Evolutionary conservation across 2,797 vertebrate genomes (phyloP).

Genomic region (Danio tinwini): DNA sequence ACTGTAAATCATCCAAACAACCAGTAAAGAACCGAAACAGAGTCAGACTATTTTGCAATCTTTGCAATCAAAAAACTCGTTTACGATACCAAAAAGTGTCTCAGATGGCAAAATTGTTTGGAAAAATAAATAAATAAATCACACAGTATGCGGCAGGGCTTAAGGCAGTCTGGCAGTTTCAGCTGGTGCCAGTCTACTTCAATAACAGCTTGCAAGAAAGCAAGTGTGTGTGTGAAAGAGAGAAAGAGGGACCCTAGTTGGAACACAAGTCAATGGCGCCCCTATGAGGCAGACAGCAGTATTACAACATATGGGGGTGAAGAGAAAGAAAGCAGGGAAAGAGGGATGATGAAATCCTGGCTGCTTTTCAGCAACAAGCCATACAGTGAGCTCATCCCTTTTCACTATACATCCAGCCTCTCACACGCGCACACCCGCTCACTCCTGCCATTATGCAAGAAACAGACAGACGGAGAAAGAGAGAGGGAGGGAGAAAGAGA

Average conservation of each 20-base stretch:
- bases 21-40: neutral
- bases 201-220: slow-evolving; percentile 3
- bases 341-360: slow-evolving; percentile 84
- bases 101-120: neutral
- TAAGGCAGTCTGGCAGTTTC: slow-evolving; percentile 69
- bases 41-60: neutral
- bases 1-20: neutral
- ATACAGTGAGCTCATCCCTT: slow-evolving; percentile 75
- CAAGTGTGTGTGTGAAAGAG: neutral
- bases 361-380: slow-evolving; percentile 80
- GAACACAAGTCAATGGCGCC: slow-evolving; percentile 65
- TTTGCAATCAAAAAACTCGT: neutral
- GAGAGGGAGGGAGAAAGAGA: neutral
- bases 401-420: slow-evolving; percentile 58
- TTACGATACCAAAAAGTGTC: slow-evolving; percentile 17
- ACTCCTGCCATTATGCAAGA: slow-evolving; percentile 78
- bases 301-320: slow-evolving; percentile 60
- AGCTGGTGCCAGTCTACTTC: slow-evolving; percentile 78
- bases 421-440: slow-evolving; percentile 57
- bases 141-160: neutral
- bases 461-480: slow-evolving; percentile 50
- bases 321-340: slow-evolving; percentile 62
- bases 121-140: neutral
- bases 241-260: neutral
- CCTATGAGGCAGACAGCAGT: slow-evolving; percentile 70